Evolutionary conservation across 2,113 vertebrate species (phyloP).

Genomic region (Psilopogon haemacephalus): DNA sequence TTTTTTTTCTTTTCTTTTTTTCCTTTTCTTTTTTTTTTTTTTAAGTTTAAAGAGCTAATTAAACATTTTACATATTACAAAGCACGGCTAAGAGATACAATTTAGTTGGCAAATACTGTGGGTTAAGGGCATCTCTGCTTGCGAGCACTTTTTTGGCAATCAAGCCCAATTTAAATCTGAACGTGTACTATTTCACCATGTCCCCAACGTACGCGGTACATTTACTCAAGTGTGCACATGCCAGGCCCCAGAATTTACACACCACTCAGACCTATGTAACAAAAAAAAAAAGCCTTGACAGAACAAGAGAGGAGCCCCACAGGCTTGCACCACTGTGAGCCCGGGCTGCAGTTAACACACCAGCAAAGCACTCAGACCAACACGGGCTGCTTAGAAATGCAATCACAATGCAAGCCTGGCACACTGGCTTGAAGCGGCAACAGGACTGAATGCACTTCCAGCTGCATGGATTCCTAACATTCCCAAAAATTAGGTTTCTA

Average conservation of each 20-base stretch:
- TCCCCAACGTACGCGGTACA: background rate
- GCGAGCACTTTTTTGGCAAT: background rate
- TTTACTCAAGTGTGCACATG: rapidly evolving
- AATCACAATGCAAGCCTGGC: background rate
- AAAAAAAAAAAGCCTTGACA: background rate
- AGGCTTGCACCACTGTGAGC: rapidly evolving
- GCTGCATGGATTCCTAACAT: background rate
- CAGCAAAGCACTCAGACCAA: background rate
- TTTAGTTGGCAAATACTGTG: background rate
- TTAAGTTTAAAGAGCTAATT: background rate
- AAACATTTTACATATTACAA: background rate
- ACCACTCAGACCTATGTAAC: background rate
- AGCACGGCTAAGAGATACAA: background rate
- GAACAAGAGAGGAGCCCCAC: background rate
- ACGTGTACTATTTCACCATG: background rate
- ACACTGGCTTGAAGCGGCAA: background rate
- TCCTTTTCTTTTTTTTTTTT: background rate
- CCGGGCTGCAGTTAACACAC: background rate
- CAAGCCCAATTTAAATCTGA: background rate
- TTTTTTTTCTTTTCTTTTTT: background rate
- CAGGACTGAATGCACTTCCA: background rate
- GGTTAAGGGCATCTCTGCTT: background rate
- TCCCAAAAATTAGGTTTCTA: slow-evolving; percentile 1
- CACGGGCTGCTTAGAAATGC: background rate
- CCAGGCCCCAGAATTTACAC: background rate